phyloP scores from a whole-genome alignment of 1,140 invertebrate species.

The Scylla paramamosain region DNA sequence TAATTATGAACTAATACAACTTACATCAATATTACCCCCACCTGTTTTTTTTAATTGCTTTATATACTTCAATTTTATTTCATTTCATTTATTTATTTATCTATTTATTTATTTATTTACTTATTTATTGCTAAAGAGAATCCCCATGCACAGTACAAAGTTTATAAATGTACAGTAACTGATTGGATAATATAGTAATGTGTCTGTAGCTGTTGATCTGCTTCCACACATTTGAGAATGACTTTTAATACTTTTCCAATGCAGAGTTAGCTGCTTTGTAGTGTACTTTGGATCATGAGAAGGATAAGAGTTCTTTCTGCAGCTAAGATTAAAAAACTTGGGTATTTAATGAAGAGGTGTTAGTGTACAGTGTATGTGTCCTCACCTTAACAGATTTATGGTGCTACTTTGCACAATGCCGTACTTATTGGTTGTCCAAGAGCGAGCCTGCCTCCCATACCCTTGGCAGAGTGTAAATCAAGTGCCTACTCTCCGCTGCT shows the following conservation, averaged over 20 bases:
- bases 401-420: slow-evolving; percentile 71
- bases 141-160: slow-evolving; percentile 73
- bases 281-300: slow-evolving; percentile 61
- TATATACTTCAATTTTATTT: slow-evolving; percentile 36
- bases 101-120: slow-evolving; percentile 42
- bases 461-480: slow-evolving; percentile 70
- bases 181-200: slow-evolving; percentile 62
- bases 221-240: slow-evolving; percentile 67
- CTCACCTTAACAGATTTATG: slow-evolving; percentile 59
- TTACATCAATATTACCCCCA: slow-evolving; percentile 56
- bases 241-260: slow-evolving; percentile 72
- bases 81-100: slow-evolving; percentile 23
- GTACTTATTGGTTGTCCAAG: slow-evolving; percentile 68
- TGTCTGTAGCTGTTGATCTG: slow-evolving; percentile 72
- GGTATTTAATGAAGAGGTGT: slow-evolving; percentile 67
- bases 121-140: slow-evolving; percentile 61
- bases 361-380: slow-evolving; percentile 69
- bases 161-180: slow-evolving; percentile 65
- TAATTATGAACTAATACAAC: slow-evolving; percentile 15
- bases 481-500: slow-evolving; percentile 68
- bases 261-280: slow-evolving; percentile 71
- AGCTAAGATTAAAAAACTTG: slow-evolving; percentile 52
- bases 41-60: slow-evolving; percentile 48
- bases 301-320: slow-evolving; percentile 55
- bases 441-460: slow-evolving; percentile 64